phyloP scores from a whole-genome alignment of 2,888 invertebrate genomes.

The Tinea semifulvella region DNA sequence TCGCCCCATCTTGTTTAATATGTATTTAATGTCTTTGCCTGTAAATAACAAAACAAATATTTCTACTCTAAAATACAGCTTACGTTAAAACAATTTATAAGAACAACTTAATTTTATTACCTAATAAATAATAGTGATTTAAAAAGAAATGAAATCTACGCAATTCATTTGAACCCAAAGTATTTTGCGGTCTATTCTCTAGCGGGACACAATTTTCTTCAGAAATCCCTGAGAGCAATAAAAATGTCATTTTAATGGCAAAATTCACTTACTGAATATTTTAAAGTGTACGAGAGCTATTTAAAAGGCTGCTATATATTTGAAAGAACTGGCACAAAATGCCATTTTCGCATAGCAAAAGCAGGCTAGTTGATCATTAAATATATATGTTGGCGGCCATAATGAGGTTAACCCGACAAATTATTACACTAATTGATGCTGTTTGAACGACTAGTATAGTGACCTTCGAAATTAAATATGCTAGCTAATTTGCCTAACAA shows the following conservation, averaged over 20 bases:
- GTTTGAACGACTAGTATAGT: too few relatives aligned
- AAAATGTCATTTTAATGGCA: constrained; percentile 32
- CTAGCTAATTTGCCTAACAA: too few relatives aligned
- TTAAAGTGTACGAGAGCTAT: constrained; percentile 30
- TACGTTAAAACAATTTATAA: too few relatives aligned
- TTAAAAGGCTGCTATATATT: constrained; percentile 44
- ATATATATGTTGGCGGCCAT: constrained; percentile 60
- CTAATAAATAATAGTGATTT: not conserved
- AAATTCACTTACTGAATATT: constrained; percentile 37
- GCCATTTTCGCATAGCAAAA: constrained; percentile 40
- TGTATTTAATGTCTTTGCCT: too few relatives aligned
- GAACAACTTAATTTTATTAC: not conserved
- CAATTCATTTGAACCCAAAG: not conserved
- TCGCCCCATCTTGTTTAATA: too few relatives aligned
- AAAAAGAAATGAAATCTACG: not conserved
- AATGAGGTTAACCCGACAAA: constrained; percentile 41
- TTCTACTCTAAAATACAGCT: too few relatives aligned
- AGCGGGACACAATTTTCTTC: constrained; percentile 11
- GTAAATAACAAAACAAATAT: too few relatives aligned
- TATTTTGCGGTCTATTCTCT: constrained; percentile 1
- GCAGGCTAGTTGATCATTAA: constrained; percentile 53
- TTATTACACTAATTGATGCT: constrained; percentile 42
- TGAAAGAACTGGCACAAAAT: constrained; percentile 31
- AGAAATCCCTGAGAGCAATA: constrained; percentile 20
- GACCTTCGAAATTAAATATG: too few relatives aligned